phyloP scores from a whole-genome alignment of 2,113 vertebrate genomes.

The Cygnus atratus region DNA sequence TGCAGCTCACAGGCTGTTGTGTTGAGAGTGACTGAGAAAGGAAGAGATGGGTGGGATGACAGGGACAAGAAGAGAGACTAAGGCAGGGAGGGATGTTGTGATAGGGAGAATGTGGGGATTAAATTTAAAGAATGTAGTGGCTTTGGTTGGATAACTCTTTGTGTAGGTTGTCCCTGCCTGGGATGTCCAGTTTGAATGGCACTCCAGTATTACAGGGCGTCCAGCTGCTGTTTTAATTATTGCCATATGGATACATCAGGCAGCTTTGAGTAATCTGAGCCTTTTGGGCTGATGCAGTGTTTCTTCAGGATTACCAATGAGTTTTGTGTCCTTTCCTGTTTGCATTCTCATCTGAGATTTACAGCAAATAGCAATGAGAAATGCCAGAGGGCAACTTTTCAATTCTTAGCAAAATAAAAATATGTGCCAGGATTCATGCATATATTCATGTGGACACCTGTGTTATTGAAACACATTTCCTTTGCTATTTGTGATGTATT shows the following conservation, averaged over 20 bases:
- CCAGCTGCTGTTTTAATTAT: background rate
- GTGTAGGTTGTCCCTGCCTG: background rate
- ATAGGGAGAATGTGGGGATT: background rate
- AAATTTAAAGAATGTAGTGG: background rate
- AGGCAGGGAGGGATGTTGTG: background rate
- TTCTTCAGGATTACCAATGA: background rate
- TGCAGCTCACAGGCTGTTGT: background rate
- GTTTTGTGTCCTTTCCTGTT: slow-evolving; percentile 23
- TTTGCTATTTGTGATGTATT: slow-evolving; percentile 51
- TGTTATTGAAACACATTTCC: slow-evolving; percentile 56
- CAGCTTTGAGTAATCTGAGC: background rate
- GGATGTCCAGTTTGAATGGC: background rate
- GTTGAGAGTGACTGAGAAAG: background rate
- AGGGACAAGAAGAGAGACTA: background rate
- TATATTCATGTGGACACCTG: slow-evolving; percentile 68
- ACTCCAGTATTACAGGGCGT: background rate
- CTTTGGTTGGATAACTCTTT: background rate
- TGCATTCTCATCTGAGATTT: slow-evolving; percentile 19
- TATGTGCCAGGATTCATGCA: slow-evolving; percentile 51
- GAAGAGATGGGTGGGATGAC: background rate
- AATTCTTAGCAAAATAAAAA: slow-evolving; percentile 60
- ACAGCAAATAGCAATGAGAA: slow-evolving; percentile 20
- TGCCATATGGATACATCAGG: background rate
- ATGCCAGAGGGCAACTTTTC: slow-evolving; percentile 59
- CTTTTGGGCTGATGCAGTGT: background rate